Percentiles rank a stretch among this genome's conserved stretches.
These are phyloP conservation scores for Engraulis encrasicolus DNA, from an alignment of 2,113 vertebrate species.

Conservation along the genomic window DNA sequence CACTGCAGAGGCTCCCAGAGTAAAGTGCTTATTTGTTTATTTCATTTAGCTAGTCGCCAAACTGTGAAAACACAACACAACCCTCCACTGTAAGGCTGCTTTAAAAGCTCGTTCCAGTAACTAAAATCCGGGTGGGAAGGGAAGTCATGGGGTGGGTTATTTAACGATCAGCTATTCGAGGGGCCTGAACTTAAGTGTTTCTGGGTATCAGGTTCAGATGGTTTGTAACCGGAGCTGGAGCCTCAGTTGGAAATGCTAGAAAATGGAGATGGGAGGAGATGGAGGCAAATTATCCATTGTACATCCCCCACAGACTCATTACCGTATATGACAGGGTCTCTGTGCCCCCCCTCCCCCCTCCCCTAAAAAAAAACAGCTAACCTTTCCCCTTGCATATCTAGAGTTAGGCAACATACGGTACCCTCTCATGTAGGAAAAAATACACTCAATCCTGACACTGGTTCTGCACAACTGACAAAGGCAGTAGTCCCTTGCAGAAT, in stretches of 20 bases:
- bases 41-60: constrained; percentile 48
- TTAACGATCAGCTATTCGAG: neutral
- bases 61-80: constrained; percentile 37
- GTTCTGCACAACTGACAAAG: too few species aligned
- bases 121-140: neutral
- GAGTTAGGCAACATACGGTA: too few species aligned
- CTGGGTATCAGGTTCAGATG: neutral
- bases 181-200: neutral
- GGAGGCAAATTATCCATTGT: neutral
- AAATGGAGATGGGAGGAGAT: too few species aligned
- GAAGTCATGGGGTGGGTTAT: neutral
- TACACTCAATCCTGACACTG: too few species aligned
- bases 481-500: too few species aligned
- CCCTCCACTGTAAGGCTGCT: constrained; percentile 10
- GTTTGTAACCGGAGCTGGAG: neutral
- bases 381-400: too few species aligned
- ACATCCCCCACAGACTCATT: neutral
- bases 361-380: too few species aligned
- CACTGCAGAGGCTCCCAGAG: constrained; percentile 54
- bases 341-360: too few species aligned
- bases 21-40: constrained; percentile 59
- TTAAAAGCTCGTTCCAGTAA: neutral
- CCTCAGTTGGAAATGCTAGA: neutral
- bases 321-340: too few species aligned
- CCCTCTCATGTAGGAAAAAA: too few species aligned